Base-by-base conservation (phyloP, 2,888 invertebrate genomes). In the Acronicta leporina region DNA sequence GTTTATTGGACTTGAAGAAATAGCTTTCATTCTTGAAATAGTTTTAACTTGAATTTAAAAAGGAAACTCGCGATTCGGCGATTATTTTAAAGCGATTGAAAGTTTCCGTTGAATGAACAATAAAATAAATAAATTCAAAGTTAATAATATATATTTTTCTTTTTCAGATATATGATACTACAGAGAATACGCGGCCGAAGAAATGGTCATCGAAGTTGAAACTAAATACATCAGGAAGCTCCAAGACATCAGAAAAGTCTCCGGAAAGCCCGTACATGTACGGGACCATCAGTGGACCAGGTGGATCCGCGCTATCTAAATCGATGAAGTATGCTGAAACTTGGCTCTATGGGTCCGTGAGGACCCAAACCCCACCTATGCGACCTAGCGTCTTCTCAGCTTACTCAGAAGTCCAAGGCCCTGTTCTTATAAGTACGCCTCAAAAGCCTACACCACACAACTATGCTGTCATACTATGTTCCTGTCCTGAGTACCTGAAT, bases 291-390 rank as follows among this genome's bases (percentile, higher is more conserved):
- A 90, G 91, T 67, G 95, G 95, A 74, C 96, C 96, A 73, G 96
- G 96, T 55, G 96, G 96, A 66, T 96, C 96, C 80, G 96, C 97
- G n/a, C 88, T 97, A 53, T 96, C 97, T 61, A 97, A 97, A 87
- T 97, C 97, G 83, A 97, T 97, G 97, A 96, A 97, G 87, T 97
- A 97, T 91, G 97, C 97, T 40, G 97, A 98, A 84, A 97, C 97
- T 56, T 98, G 97, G 97, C 95, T 97, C 14, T 97, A 98, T 84
- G 97, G 97, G 78, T 97, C 97, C 40, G 96, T 97, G 1, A 94
- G 96, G 79, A 95, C 93, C 70, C 93, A 95, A 71, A 94, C 94
- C 77, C 89, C 88, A 81, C 88, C 90, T 75, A 86, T 88, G 56
- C 84, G 95, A 81, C 91, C 94, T 44, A 92, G 94, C 63, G 92